Conservation (phyloP, 2,888 invertebrate species). For the Dryadula phaetusa region DNA sequence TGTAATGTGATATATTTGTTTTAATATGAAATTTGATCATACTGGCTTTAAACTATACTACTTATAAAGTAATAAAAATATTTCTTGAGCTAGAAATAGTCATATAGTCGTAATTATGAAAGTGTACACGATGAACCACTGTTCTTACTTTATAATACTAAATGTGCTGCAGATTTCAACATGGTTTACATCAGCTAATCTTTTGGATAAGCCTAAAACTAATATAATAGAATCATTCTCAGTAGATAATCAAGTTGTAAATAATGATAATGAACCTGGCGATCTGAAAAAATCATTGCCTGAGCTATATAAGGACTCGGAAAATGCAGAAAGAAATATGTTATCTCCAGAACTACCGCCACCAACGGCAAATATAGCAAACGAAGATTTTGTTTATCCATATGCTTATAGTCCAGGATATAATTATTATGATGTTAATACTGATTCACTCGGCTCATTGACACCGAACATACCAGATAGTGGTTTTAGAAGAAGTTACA, state of each 20-base stretch:
- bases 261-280: background rate
- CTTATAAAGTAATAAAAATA: constrained; percentile 1
- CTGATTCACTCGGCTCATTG: constrained; percentile 3
- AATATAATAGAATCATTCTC: constrained; percentile 34
- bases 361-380: background rate
- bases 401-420: constrained; percentile 10
- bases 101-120: constrained; percentile 18
- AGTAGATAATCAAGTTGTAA: background rate
- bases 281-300: constrained; percentile 16
- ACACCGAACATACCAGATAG: constrained; percentile 7
- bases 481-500: constrained; percentile 5
- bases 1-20: constrained; percentile 15
- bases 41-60: background rate
- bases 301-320: constrained; percentile 8
- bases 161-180: constrained; percentile 9
- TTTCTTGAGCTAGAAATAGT: constrained; percentile 13
- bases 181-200: constrained; percentile 1
- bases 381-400: background rate
- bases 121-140: constrained; percentile 30
- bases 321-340: constrained; percentile 2
- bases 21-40: constrained; percentile 34
- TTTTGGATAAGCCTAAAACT: constrained; percentile 28
- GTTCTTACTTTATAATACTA: constrained; percentile 16
- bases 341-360: background rate
- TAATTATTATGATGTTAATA: constrained; percentile 23